Conservation (phyloP, 2,113 vertebrate genomes). For the Lophochroa leadbeateri region DNA sequence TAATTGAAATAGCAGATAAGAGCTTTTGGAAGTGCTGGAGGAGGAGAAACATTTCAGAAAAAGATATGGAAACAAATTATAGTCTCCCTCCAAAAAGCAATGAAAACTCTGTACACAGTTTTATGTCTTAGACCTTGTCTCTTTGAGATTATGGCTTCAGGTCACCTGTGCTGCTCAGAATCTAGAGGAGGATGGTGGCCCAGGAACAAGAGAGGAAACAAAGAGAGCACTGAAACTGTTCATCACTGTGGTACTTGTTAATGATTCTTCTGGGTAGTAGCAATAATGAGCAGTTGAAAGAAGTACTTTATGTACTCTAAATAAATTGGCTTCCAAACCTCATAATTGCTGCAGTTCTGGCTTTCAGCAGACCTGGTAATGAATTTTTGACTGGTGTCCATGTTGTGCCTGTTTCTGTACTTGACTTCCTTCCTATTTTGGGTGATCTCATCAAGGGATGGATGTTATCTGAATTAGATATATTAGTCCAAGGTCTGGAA, state of each 20-base stretch:
- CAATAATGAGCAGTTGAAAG: conserved; percentile 56
- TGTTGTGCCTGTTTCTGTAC: conserved; percentile 6
- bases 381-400: conserved; percentile 57
- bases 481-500: background rate
- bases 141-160: background rate
- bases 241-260: conserved; percentile 16
- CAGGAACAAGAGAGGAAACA: background rate
- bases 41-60: background rate
- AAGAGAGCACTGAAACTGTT: conserved; percentile 26
- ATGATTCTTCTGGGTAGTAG: conserved; percentile 21
- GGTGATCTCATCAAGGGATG: background rate
- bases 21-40: background rate
- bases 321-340: conserved; percentile 49
- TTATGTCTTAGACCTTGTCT: background rate
- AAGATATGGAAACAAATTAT: background rate
- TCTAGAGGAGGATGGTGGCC: background rate
- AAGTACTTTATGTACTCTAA: conserved; percentile 33
- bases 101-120: background rate
- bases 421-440: conserved; percentile 13
- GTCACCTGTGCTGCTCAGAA: background rate
- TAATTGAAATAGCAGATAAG: background rate
- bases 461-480: background rate
- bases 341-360: conserved; percentile 40
- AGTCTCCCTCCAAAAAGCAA: background rate
- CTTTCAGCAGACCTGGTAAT: conserved; percentile 55